A percentile compares a stretch with the other conserved stretches of the same genome.
phyloP scores from a whole-genome alignment of 2,888 invertebrate genomes.

The Lepidocyrtinus sp. region DNA sequence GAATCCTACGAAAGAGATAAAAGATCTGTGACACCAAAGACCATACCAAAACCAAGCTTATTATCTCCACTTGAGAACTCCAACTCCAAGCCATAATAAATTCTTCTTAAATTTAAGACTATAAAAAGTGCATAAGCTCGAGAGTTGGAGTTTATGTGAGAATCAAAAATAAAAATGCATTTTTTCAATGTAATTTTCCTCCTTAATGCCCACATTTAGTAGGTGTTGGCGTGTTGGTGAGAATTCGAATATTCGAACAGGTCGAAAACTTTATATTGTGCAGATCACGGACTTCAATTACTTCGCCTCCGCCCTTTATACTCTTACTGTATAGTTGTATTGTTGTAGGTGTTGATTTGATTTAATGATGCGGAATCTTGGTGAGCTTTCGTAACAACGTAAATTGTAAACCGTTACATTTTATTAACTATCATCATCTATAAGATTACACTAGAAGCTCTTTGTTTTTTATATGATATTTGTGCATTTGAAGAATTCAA shows the following conservation, averaged over 20 bases:
- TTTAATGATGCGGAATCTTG: background rate
- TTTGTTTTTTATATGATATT: no score
- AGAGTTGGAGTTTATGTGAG: background rate
- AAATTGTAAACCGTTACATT: background rate
- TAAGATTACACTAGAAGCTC: no score
- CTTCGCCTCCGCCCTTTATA: background rate
- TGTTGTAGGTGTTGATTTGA: background rate
- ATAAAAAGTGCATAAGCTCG: background rate
- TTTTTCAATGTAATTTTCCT: no score
- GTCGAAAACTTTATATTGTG: no score
- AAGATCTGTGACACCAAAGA: no score
- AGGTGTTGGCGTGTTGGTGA: no score
- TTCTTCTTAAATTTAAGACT: background rate
- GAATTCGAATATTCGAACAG: no score
- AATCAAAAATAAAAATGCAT: no score
- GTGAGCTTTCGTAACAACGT: background rate
- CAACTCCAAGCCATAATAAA: background rate
- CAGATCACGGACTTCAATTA: background rate
- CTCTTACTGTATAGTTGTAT: no score
- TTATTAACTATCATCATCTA: background rate
- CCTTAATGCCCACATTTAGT: no score
- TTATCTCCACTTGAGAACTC: background rate
- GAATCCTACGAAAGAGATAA: no score
- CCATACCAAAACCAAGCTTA: background rate
- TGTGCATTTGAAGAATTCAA: no score